phyloP scores from a whole-genome alignment of 2,888 invertebrate genomes.

The Acanthopleura granulata region DNA sequence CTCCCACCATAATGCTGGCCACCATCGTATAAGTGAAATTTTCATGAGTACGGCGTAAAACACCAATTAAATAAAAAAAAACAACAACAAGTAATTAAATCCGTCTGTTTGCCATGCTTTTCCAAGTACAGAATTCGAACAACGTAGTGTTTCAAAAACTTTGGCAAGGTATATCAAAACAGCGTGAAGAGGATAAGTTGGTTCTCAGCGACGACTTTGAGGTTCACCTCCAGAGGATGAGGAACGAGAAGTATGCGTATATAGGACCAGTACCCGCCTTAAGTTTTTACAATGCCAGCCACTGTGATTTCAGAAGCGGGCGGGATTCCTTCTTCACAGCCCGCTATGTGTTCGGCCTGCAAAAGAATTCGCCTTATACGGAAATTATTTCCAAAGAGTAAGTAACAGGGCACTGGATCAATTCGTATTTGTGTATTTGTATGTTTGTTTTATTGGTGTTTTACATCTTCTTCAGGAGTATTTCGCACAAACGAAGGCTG shows the following conservation, averaged over 20 bases:
- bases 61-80: no score
- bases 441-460: no score
- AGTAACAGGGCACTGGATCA: no score
- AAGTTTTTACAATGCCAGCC: not conserved
- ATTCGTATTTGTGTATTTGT: no score
- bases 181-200: not conserved
- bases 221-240: not conserved
- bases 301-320: not conserved
- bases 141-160: not conserved
- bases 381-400: not conserved
- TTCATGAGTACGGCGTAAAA: no score
- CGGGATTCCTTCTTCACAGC: conserved; percentile 1
- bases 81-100: no score
- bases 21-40: no score
- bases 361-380: not conserved
- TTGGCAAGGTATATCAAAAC: not conserved
- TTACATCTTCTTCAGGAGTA: no score
- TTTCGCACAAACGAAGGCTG: no score
- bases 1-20: no score
- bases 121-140: not conserved
- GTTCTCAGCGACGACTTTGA: not conserved
- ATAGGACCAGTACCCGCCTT: not conserved
- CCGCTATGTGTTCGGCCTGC: not conserved
- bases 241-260: not conserved
- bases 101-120: no score